Percentiles rank a stretch among this genome's conserved stretches.
phyloP scores from a whole-genome alignment of 1,140 invertebrate genomes.

The Cecropterus lyciades region DNA sequence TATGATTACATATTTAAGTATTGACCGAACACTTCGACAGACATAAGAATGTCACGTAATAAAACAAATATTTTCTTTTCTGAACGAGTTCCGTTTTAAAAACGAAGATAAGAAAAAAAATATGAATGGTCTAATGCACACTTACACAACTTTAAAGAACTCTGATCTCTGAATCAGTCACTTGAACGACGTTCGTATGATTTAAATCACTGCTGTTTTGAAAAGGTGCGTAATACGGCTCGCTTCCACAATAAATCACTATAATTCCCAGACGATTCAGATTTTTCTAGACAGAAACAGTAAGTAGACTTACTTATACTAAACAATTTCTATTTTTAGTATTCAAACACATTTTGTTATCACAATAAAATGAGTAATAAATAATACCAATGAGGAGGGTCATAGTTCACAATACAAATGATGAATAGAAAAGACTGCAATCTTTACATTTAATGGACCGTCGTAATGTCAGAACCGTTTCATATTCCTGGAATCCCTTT shows the following conservation, averaged over 20 bases:
- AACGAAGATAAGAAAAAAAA: not conserved
- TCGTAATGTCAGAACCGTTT: no score
- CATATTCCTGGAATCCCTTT: no score
- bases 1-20: no score
- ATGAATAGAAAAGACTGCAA: no score
- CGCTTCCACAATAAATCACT: not conserved
- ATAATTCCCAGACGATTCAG: not conserved
- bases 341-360: no score
- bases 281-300: not conserved
- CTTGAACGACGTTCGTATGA: slow-evolving; percentile 7
- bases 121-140: not conserved
- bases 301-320: no score
- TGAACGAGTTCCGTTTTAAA: not conserved
- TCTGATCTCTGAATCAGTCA: slow-evolving; percentile 7
- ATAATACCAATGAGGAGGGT: no score
- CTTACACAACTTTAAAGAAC: slow-evolving; percentile 8
- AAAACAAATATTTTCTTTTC: slow-evolving; percentile 2
- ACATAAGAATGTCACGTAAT: not conserved
- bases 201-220: not conserved
- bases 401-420: no score
- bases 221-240: slow-evolving; percentile 2
- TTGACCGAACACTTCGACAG: not conserved
- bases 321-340: no score
- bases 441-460: no score
- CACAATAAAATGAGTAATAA: no score